phyloP scores from a whole-genome alignment of 2,113 vertebrate genomes.

The Dasyornis broadbenti region DNA sequence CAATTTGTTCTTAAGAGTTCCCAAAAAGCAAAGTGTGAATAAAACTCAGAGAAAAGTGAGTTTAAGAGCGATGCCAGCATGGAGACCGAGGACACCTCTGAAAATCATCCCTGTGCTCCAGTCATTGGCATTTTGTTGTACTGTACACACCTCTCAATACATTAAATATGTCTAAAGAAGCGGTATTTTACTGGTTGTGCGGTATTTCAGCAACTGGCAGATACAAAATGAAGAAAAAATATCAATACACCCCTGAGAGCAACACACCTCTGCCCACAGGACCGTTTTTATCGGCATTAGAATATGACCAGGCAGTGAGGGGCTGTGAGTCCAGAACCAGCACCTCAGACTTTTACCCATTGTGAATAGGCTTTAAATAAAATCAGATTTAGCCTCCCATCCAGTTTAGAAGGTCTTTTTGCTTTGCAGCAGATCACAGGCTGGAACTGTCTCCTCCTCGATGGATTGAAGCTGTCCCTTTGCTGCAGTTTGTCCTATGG shows the following conservation, averaged over 20 bases:
- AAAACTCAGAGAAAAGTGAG: not conserved
- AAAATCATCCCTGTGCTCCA: not conserved
- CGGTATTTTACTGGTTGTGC: not conserved
- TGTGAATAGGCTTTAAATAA: not conserved
- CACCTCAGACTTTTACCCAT: not conserved
- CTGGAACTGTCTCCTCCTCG: not conserved
- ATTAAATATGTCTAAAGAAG: not conserved
- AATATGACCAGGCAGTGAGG: not conserved
- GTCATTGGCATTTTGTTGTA: not conserved
- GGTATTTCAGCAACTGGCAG: not conserved
- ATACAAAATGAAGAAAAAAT: not conserved
- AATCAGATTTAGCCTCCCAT: not conserved
- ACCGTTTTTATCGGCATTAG: accelerated
- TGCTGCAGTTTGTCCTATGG: not conserved
- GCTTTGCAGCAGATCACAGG: not conserved
- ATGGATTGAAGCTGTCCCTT: not conserved
- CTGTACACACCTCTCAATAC: not conserved
- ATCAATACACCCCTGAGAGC: not conserved
- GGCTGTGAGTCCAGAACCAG: not conserved
- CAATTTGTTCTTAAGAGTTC: not conserved
- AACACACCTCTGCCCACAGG: not conserved
- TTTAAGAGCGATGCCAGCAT: not conserved
- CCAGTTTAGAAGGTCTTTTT: not conserved
- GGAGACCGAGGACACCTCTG: not conserved
- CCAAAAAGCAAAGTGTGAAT: not conserved